These are phyloP conservation scores for Priocnemis perturbator DNA, from an alignment of 2,888 invertebrate species.

Conservation along the genomic window DNA sequence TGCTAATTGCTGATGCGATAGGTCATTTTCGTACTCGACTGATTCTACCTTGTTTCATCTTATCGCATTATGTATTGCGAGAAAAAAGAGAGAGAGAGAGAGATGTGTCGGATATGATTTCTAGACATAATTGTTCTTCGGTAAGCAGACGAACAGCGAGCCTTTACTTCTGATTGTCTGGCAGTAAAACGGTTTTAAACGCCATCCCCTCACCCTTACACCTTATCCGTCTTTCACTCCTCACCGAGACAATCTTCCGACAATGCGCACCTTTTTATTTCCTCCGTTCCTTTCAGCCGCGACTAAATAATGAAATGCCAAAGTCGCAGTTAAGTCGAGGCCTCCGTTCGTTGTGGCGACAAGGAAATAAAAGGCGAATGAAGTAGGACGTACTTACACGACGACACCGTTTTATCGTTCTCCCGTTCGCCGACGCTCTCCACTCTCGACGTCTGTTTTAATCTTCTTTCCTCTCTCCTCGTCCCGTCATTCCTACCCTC, in stretches of 20 bases:
- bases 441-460: slow-evolving; percentile 11
- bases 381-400: slow-evolving; percentile 16
- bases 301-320: slow-evolving; percentile 53
- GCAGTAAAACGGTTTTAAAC: slow-evolving; percentile 21
- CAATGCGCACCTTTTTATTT: slow-evolving; percentile 53
- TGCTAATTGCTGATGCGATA: no score
- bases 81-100: no score
- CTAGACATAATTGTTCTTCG: no score
- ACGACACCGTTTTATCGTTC: slow-evolving; percentile 35
- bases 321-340: slow-evolving; percentile 46
- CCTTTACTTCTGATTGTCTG: no score
- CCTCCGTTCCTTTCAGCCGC: slow-evolving; percentile 32
- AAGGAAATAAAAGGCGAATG: slow-evolving; percentile 13
- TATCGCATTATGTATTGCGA: no score
- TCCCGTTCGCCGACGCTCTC: slow-evolving; percentile 35
- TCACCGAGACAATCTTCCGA: no score
- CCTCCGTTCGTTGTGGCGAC: slow-evolving; percentile 27
- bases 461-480: slow-evolving; percentile 2
- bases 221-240: no score
- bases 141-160: no score
- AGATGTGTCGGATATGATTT: no score
- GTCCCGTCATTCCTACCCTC: neutral
- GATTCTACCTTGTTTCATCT: no score
- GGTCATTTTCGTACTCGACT: no score
- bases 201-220: slow-evolving; percentile 2